Percentiles rank a stretch among this genome's conserved stretches.
Conservation (phyloP, 2,797 vertebrate species). For the Clamator glandarius region DNA sequence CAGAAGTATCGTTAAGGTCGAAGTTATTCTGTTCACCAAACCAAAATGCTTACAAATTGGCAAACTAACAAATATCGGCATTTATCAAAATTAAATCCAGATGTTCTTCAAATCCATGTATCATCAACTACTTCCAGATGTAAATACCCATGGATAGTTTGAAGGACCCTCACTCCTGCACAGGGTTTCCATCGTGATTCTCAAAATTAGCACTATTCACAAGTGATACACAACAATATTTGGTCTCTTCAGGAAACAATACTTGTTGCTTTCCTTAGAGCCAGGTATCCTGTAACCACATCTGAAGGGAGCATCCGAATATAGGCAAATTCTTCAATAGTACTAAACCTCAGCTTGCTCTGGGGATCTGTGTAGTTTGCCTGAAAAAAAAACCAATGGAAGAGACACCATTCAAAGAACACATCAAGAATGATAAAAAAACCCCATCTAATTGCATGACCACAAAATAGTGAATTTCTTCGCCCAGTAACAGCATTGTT, state of each 20-base stretch:
- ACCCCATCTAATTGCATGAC: not conserved
- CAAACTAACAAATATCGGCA: slow-evolving; percentile 31
- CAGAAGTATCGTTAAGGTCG: not conserved
- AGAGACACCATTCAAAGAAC: not conserved
- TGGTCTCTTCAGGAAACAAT: slow-evolving; percentile 86
- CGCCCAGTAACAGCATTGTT: not conserved
- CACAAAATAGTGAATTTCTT: not conserved
- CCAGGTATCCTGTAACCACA: slow-evolving; percentile 92
- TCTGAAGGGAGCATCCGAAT: slow-evolving; percentile 95
- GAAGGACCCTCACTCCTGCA: not conserved
- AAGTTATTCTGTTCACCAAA: slow-evolving; percentile 41
- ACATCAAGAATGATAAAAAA: not conserved
- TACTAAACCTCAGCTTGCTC: slow-evolving; percentile 95
- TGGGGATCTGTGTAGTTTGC: slow-evolving; percentile 98
- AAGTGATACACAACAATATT: rapidly evolving
- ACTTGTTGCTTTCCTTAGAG: slow-evolving; percentile 92
- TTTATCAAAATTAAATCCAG: slow-evolving; percentile 52
- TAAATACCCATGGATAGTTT: slow-evolving; percentile 19
- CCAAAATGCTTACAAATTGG: slow-evolving; percentile 62
- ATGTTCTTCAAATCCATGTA: slow-evolving; percentile 53
- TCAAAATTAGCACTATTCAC: not conserved
- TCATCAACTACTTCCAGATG: slow-evolving; percentile 65
- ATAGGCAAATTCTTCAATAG: slow-evolving; percentile 94
- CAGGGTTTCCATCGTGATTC: not conserved
- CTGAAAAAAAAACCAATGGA: slow-evolving; percentile 73